Conservation (phyloP, 1,140 invertebrate species). For the Bombyx mandarina region DNA sequence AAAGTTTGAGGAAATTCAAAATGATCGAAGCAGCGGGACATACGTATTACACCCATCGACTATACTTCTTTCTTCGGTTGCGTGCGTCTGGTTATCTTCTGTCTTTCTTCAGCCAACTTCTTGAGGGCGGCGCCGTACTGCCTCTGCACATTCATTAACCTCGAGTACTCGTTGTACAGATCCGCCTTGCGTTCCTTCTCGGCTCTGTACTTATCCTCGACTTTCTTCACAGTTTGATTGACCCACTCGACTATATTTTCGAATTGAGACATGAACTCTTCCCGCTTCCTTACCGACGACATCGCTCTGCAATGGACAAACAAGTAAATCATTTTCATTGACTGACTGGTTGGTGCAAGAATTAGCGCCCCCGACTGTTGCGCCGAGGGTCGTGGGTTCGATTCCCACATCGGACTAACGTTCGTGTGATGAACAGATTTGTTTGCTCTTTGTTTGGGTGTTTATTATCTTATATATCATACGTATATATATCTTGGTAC, state of each 20-base stretch:
- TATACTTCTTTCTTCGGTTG: constrained; percentile 15
- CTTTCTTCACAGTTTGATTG: constrained; percentile 84
- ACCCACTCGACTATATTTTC: constrained; percentile 89
- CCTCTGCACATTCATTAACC: constrained; percentile 84
- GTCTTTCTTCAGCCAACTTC: constrained; percentile 82
- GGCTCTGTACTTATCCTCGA: constrained; percentile 75
- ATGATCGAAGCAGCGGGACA: too few species aligned
- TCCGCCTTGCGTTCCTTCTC: constrained; percentile 82
- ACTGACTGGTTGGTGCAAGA: too few species aligned
- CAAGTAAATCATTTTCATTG: constrained; percentile 1
- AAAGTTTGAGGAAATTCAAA: too few species aligned
- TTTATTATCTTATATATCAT: too few species aligned
- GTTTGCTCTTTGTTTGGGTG: too few species aligned
- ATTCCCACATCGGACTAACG: too few species aligned
- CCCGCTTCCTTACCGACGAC: constrained; percentile 77
- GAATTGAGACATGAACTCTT: constrained; percentile 91
- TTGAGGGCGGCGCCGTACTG: constrained; percentile 88
- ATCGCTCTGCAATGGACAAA: constrained; percentile 72
- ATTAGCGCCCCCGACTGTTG: too few species aligned
- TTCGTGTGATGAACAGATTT: too few species aligned
- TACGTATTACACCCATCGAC: not conserved
- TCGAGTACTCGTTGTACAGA: constrained; percentile 79
- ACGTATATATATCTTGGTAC: too few species aligned
- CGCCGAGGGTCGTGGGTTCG: too few species aligned
- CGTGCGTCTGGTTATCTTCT: constrained; percentile 65